Evolutionary conservation across 2,888 invertebrate species (phyloP), one percentile per base, ranked within the genome.

Genomic region (Saturnia japonica): DNA sequence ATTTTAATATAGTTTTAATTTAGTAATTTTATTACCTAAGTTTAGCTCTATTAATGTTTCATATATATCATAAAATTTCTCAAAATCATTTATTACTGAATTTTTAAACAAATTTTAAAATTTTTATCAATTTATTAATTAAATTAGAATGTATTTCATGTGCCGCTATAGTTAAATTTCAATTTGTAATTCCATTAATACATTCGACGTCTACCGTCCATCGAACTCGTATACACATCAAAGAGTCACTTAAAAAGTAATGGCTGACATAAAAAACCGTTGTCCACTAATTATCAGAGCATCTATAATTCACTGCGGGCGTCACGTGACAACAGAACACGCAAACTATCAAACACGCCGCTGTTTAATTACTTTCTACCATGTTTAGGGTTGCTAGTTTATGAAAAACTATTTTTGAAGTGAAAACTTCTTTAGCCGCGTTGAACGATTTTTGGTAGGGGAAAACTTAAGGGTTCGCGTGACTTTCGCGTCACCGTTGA

Each of bases 221-320:
- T n/a, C n/a, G n/a, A n/a, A n/a, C n/a, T n/a, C 25, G 54, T 51
- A 68, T 74, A 60, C 28, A 28, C 28, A 74, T 83, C 82, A 77
- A 82, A 74, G 76, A 73, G 78, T 73, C 78, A 80, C 78, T 79
- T 76, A 76, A 79, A 76, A 71, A 72, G 75, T 81, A 80, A 81
- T 77, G 75, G 73, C 73, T 76, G 74, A 76, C 81, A 80, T 84
- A 83, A 81, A n/a, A 84, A 76, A 80, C 77, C 78, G 76, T 77
- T 80, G 83, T 85, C 78, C 79, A 73, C 74, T 80, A 82, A 84
- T 85, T 83, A 84, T 77, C 76, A 74, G 72, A 73, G 76, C 72
- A 69, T 76, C 76, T 75, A 76, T 78, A 78, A 78, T 75, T 78
- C 74, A 74, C 73, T 72, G 72, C 62, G 76, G 76, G 73, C 72